A percentile compares a stretch with the other conserved stretches of the same genome.
These are phyloP conservation scores for Pentalonia nigronervosa DNA, from an alignment of 1,140 invertebrate species.

Conservation along the genomic window DNA sequence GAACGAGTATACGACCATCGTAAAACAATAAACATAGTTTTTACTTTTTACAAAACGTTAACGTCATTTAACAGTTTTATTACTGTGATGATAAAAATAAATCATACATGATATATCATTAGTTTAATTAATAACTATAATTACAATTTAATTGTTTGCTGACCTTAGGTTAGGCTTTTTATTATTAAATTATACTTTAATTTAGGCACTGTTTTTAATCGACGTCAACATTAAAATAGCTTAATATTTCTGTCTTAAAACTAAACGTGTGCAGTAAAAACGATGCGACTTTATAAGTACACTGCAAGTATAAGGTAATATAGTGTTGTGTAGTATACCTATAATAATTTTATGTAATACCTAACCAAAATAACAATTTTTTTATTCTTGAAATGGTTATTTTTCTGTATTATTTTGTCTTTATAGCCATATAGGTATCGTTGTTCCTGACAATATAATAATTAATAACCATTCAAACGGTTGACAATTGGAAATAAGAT, in stretches of 20 bases:
- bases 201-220: not conserved
- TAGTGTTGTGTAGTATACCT: not conserved
- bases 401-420: not conserved
- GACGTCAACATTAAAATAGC: not conserved
- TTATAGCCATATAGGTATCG: not conserved
- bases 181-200: not conserved
- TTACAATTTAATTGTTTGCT: not conserved
- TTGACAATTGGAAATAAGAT: conserved; percentile 2
- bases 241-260: not conserved
- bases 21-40: not conserved
- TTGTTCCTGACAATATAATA: not conserved
- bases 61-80: not conserved
- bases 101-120: not conserved
- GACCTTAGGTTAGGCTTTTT: not conserved
- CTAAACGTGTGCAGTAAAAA: not conserved
- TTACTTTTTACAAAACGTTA: not conserved
- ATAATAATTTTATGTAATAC: too few species aligned
- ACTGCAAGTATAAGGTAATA: not conserved
- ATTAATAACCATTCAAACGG: not conserved
- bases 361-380: not conserved
- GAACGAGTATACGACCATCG: not conserved
- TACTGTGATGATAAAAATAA: not conserved
- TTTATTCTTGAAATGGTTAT: not conserved
- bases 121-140: not conserved
- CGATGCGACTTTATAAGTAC: not conserved